Evolutionary conservation across 1,140 invertebrate species (phyloP), one percentile per base, ranked within the genome.

Genomic region (Zaprionus ghesquierei): DNA sequence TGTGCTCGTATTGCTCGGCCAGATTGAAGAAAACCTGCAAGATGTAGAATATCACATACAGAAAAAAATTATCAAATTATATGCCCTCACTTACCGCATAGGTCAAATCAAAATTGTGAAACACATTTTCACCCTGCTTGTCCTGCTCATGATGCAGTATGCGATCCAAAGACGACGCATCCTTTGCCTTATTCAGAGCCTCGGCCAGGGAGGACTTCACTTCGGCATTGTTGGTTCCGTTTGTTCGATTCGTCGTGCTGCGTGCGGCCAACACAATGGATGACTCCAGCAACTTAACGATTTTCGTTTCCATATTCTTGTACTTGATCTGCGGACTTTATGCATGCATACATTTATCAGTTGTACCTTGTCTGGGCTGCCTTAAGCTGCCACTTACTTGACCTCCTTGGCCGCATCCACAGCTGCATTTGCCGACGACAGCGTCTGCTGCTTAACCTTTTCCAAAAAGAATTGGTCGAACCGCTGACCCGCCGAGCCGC

Each of bases 161-260:
- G 69, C 96, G 93, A 92, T 99, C 98, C 91, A 99, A 96, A 8
- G 97, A 95, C 1, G 97, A 98, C 13, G 98, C 98, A 93, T 99
- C 98, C 92, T 99, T 99, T 0, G 98, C 98, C 92, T 98, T 97
- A 56, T 98, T 96, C 29, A 99, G 92, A 0, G 98, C 95, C 90
- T 87, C 89, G 0, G 90, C 49, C 29, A 86, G 31, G 2, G 58
- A 61, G 18, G 82, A 71, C 9, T 87, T 92, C 0, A 61, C 2
- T 25, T 90, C 90, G 0, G 73, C 5, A 44, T 46, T 68, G 2
- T 31, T 12, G 91, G 72, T 46, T 5, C 74, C 70, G 33, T 82
- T 90, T 1, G 86, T 75, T 0, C 65, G 86, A 84, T 38, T 69
- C 56, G 61, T 5, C 0, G 66, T 6, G 0, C 60, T 51, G n/a